Evolutionary conservation across 2,888 invertebrate species (phyloP), one percentile per base, ranked within the genome.

Genomic region (Anodontia alba): DNA sequence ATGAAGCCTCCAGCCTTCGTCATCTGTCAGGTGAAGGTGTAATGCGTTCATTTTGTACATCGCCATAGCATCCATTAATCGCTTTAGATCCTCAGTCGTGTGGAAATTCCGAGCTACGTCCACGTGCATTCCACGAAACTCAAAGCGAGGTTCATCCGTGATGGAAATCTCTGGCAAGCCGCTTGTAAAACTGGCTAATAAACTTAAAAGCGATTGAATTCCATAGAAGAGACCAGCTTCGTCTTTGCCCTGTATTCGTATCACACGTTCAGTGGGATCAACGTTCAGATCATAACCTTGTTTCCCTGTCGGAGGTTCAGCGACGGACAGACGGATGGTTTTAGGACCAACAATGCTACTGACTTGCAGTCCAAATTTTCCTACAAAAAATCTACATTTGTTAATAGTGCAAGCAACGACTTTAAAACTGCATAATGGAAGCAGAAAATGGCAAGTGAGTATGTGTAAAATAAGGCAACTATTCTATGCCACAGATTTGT

Each of bases 1-100:
- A 74, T 94, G 92, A 7, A 94, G 76, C 36, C 94, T 84, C 94
- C 94, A 94, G 0, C 93, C 94, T 73, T 94, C 93, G 70, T 94
- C 94, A 77, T 94, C 94, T 0, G 92, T 84, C 69, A 94, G 87
- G 80, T 94, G 94, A 5, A 94, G 85, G 73, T 94, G 94, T 0
- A 94, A 86, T 57, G 87, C 90, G 87, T 94, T 94, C 74, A 94
- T 54, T 81, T 94, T 94, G 85, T 93, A 94, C 88, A 88, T 88
- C 0, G 92, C 90, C 94, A 94, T 94, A 15, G 82, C 90, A 15
- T 91, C 90, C 38, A 94, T 78, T 23, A 93, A 71, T 38, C 87
- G 80, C 42, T 90, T 81, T 12, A 93, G 74, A 26, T 88, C 88
- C 10, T 81, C 83, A 49, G 91, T 90, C 0, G 78, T 43, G 38